These are phyloP conservation scores for Coreoperca whiteheadi DNA, from an alignment of 2,113 vertebrate species.

Conservation along the genomic window DNA sequence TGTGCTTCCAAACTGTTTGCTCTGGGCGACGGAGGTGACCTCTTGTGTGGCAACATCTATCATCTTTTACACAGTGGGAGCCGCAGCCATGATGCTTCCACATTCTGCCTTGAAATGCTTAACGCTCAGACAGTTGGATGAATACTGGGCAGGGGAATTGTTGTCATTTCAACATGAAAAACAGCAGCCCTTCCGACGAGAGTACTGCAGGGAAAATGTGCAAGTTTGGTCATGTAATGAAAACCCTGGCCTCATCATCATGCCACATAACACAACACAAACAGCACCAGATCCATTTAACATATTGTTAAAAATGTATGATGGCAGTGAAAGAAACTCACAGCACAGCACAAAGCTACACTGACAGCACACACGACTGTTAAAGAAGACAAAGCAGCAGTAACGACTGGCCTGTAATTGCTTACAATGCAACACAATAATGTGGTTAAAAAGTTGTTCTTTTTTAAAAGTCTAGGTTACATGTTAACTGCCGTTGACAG, in stretches of 20 bases:
- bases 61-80: neutral
- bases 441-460: neutral
- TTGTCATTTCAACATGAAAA: constrained; percentile 26
- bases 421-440: no score
- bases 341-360: neutral
- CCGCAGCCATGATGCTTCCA: constrained; percentile 5
- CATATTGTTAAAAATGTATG: neutral
- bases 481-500: neutral
- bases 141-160: neutral
- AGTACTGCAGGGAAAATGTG: constrained; percentile 4
- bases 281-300: neutral
- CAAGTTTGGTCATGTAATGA: neutral
- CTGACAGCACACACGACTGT: neutral
- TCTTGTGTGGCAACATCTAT: constrained; percentile 32
- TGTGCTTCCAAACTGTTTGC: neutral
- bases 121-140: neutral
- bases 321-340: neutral
- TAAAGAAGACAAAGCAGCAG: neutral
- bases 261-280: constrained; percentile 3
- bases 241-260: neutral
- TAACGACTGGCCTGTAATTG: neutral
- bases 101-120: neutral
- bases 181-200: neutral
- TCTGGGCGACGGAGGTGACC: constrained; percentile 16
- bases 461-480: neutral